Evolutionary conservation across 2,797 vertebrate genomes (phyloP).

Genomic region (Argya squamiceps): DNA sequence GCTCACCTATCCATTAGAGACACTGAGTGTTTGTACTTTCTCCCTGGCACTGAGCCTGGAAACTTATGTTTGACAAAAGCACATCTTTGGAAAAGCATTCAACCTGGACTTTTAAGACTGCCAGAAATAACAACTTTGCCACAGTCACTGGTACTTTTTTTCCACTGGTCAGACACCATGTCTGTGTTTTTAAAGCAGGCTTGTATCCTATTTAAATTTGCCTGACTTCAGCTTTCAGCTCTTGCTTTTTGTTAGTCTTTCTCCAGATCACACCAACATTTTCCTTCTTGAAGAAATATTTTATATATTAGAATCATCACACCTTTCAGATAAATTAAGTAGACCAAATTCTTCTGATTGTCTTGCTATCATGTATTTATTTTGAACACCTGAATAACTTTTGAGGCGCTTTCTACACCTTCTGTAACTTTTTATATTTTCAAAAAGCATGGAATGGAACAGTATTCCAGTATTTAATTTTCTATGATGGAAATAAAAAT

Average conservation of each 20-base stretch:
- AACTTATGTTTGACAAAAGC: conserved; percentile 21
- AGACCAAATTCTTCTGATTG: neutral
- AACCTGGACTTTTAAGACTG: neutral
- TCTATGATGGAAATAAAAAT: neutral
- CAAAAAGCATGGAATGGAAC: neutral
- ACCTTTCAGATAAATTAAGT: neutral
- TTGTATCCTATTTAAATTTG: neutral
- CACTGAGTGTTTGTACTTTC: neutral
- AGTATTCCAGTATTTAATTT: neutral
- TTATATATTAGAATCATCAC: neutral
- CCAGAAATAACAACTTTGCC: neutral
- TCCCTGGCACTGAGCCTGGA: conserved; percentile 20
- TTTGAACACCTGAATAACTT: neutral
- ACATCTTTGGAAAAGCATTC: neutral
- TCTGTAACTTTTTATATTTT: neutral
- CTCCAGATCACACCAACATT: neutral
- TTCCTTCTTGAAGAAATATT: neutral
- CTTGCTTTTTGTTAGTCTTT: neutral
- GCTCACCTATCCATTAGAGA: conserved; percentile 48
- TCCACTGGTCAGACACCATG: neutral
- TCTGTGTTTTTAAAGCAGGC: neutral
- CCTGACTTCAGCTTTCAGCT: neutral
- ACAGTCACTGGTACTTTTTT: neutral
- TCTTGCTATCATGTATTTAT: neutral
- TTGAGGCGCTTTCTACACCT: neutral